These are phyloP conservation scores for Danio kyathit DNA, from an alignment of 2,797 vertebrate genomes.

Conservation along the genomic window DNA sequence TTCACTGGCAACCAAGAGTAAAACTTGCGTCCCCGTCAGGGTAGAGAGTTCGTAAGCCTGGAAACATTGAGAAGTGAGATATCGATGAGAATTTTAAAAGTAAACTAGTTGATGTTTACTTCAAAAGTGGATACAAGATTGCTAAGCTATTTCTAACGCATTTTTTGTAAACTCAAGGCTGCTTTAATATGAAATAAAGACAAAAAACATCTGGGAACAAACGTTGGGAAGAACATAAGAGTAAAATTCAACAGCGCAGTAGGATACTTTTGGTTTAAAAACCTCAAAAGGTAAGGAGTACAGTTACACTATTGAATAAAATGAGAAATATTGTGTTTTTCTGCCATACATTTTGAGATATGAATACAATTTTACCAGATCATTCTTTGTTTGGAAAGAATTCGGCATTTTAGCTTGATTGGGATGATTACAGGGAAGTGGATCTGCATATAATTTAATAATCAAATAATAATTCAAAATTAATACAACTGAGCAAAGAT, in stretches of 20 bases:
- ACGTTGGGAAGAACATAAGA: not conserved
- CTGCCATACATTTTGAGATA: too few relatives aligned
- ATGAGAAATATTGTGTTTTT: too few relatives aligned
- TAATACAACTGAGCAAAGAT: too few relatives aligned
- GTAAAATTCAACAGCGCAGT: not conserved
- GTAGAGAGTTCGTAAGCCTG: constrained; percentile 99
- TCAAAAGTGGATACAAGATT: not conserved
- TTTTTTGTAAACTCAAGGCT: not conserved
- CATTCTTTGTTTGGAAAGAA: too few relatives aligned
- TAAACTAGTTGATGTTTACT: not conserved
- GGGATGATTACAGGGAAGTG: too few relatives aligned
- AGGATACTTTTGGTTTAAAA: constrained; percentile 12
- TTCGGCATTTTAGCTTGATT: too few relatives aligned
- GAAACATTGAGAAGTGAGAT: not conserved
- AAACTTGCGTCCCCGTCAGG: constrained; percentile 96
- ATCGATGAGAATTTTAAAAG: not conserved
- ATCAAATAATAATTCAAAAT: too few relatives aligned
- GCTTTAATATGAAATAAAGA: not conserved
- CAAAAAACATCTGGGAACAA: not conserved
- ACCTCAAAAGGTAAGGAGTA: not conserved
- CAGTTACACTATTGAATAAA: too few relatives aligned
- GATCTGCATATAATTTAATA: too few relatives aligned
- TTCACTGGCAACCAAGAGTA: constrained; percentile 97
- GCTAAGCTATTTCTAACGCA: not conserved
- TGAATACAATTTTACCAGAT: too few relatives aligned